Percentiles rank a stretch among this genome's conserved stretches.
These are phyloP conservation scores for Oconnorella tubifera DNA, from an alignment of 2,888 invertebrate species.

Conservation along the genomic window DNA sequence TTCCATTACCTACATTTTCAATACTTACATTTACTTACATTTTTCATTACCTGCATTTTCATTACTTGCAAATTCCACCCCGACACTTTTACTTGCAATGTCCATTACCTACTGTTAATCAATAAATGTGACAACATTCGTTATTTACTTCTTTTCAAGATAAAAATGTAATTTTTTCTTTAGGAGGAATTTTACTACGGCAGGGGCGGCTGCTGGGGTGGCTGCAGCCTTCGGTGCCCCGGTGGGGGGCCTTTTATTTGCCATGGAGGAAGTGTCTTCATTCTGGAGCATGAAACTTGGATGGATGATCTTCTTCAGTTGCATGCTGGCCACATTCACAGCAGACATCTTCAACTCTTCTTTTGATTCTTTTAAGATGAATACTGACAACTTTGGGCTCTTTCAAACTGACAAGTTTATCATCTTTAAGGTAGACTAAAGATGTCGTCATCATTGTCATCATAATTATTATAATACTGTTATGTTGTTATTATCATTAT, in stretches of 20 bases:
- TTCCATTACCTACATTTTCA: no score
- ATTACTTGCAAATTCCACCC: no score
- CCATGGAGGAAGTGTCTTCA: constrained; percentile 52
- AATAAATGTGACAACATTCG: no score
- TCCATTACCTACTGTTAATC: no score
- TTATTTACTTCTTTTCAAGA: no score
- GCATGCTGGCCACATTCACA: constrained; percentile 40
- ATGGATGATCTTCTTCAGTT: constrained; percentile 52
- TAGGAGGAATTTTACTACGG: constrained; percentile 40
- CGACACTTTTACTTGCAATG: no score
- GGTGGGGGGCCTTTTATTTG: constrained; percentile 50
- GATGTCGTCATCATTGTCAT: no score
- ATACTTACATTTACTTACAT: no score
- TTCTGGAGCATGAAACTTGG: constrained; percentile 48
- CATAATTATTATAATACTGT: no score
- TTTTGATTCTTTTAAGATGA: constrained; percentile 33
- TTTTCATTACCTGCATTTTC: no score
- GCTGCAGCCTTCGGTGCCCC: constrained; percentile 52
- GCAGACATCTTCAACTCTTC: constrained; percentile 38
- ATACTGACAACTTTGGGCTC: constrained; percentile 33
- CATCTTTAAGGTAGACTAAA: constrained; percentile 45
- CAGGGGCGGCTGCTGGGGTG: constrained; percentile 50
- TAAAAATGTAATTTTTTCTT: background rate
- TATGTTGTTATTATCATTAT: no score
- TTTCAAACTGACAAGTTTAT: constrained; percentile 51